Conservation (phyloP, 2,113 vertebrate species). For the Tor tambroides region DNA sequence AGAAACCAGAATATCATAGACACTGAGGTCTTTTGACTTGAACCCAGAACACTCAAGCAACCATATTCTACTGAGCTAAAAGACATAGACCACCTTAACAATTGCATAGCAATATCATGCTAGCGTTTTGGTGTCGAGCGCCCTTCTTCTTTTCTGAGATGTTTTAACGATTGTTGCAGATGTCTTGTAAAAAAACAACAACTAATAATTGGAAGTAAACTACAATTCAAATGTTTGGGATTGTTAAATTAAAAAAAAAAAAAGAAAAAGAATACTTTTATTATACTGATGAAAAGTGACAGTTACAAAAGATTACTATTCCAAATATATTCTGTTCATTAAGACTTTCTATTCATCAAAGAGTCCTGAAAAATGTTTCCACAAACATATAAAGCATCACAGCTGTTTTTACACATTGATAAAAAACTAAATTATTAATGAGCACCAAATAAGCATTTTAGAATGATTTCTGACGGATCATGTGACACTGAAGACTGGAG, state of each 20-base stretch:
- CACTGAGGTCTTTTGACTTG: background rate
- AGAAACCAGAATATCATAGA: background rate
- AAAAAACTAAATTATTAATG: background rate
- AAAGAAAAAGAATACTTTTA: too few species aligned
- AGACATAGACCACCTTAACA: background rate
- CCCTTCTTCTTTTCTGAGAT: background rate
- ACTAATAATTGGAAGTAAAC: background rate
- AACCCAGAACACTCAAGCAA: background rate
- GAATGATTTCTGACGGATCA: background rate
- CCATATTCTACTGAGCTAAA: background rate
- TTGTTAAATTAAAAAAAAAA: too few species aligned
- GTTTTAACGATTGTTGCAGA: background rate
- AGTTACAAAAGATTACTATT: background rate
- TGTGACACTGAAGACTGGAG: background rate
- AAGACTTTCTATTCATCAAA: background rate
- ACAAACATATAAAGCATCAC: background rate
- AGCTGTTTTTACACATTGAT: background rate
- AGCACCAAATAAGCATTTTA: background rate
- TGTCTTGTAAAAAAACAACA: background rate
- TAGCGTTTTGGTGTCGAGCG: background rate
- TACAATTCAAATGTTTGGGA: too few species aligned
- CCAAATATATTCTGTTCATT: background rate
- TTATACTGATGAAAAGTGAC: too few species aligned
- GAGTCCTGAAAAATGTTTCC: background rate
- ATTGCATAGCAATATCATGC: background rate